Base-by-base conservation (phyloP, 2,888 invertebrate genomes). In the Heliconius aoede region DNA sequence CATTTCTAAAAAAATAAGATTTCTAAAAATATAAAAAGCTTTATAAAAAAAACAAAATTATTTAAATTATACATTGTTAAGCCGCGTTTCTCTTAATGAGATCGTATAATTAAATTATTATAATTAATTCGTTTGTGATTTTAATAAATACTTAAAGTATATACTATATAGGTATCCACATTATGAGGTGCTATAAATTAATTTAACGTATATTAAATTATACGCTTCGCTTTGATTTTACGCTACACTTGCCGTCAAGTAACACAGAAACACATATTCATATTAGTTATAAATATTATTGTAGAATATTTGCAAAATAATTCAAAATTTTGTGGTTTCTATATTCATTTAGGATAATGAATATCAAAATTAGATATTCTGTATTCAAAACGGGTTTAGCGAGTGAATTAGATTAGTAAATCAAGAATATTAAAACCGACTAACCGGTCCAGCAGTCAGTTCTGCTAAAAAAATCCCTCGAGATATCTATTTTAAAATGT, bases 201-300 rank as follows among this genome's bases (percentile, higher is more conserved):
- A 65, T 65, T 65, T 24, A 64, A 32, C 32, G 36, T n/a, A 65
- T n/a, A n/a, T n/a, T n/a, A n/a, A n/a, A 65, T 65, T 65, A 36
- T 24, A 65, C 24, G 36, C 15, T 65, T 65, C 36, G 24, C 65
- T 40, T 65, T 65, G 65, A 65, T 15, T n/a, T 65, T 40, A 40
- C 36, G 24, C 36, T 26, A 36, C 36, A n/a, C 8, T 65, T 26
- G 36, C 15, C n/a, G 32, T 32, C n/a, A 64, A 32, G 15, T 24
- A n/a, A 36, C n/a, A 24, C 13, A 64, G 4, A 64, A 40, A 36
- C 24, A 24, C 3, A 65, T 36, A 65, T 65, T 40, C 65, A 18
- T 65, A 26, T 65, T 40, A 24, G 7, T 13, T 26, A 65, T 65
- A 65, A 26, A 18, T 7, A 24, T 4, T 36, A 24, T 8, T 24